Conservation (phyloP, 2,113 vertebrate species). For the Larimichthys polyactis region DNA sequence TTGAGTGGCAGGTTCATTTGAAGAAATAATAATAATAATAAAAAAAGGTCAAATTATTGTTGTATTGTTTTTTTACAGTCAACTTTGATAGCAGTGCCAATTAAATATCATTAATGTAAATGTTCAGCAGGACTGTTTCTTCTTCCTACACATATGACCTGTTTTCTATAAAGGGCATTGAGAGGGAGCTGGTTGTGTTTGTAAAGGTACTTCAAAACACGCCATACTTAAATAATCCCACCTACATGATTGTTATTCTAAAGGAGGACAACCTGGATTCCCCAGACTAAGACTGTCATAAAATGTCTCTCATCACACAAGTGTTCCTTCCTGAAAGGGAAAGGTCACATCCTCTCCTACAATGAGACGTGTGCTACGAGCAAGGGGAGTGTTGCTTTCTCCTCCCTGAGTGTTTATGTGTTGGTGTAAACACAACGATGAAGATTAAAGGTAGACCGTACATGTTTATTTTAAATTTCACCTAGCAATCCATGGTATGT, state of each 20-base stretch:
- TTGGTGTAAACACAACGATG: conserved; percentile 47
- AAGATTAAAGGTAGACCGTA: conserved; percentile 52
- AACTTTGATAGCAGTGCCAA: background rate
- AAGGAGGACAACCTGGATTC: conserved; percentile 25
- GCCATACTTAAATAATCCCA: conserved; percentile 26
- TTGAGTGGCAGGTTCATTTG: no score
- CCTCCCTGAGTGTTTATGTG: conserved; percentile 51
- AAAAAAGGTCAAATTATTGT: no score
- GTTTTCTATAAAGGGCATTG: background rate
- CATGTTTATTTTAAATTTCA: conserved; percentile 57
- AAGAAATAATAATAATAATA: no score
- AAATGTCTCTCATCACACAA: conserved; percentile 63
- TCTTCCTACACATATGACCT: background rate
- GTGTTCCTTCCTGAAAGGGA: conserved; percentile 61
- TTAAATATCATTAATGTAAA: background rate
- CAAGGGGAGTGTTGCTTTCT: conserved; percentile 41
- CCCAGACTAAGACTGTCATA: conserved; percentile 43
- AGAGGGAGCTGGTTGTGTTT: conserved; percentile 2
- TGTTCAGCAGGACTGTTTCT: background rate
- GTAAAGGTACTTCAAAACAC: conserved; percentile 6
- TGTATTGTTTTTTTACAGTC: no score
- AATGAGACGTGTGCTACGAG: conserved; percentile 26
- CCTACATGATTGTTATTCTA: conserved; percentile 35
- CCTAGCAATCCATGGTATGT: conserved; percentile 25
- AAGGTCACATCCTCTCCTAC: conserved; percentile 70